These are phyloP conservation scores for Venustaconcha ellipsiformis DNA, from an alignment of 1,140 invertebrate species.

Conservation along the genomic window DNA sequence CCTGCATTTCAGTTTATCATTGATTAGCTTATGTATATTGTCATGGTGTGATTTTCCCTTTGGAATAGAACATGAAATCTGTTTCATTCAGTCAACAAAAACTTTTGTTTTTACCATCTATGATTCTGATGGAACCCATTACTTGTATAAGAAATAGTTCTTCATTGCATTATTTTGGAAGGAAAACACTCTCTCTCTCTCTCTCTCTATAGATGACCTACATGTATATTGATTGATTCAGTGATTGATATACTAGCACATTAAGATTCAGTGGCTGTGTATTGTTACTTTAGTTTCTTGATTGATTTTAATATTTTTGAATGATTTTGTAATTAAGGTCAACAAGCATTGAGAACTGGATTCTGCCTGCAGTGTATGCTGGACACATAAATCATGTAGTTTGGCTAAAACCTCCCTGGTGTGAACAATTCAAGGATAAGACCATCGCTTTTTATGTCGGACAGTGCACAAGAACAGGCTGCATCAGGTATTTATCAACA, in stretches of 20 bases:
- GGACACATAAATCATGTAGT: slow-evolving; percentile 84
- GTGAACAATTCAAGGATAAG: slow-evolving; percentile 82
- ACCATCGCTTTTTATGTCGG: slow-evolving; percentile 80
- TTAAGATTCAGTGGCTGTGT: neutral
- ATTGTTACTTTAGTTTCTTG: neutral
- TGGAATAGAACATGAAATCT: too few relatives aligned
- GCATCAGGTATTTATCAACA: slow-evolving; percentile 46
- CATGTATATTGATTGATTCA: neutral
- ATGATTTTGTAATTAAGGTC: slow-evolving; percentile 40
- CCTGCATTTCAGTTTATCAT: too few relatives aligned
- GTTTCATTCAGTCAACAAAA: too few relatives aligned
- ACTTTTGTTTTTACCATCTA: too few relatives aligned
- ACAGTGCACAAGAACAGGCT: slow-evolving; percentile 74
- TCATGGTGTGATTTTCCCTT: too few relatives aligned
- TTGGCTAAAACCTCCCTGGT: slow-evolving; percentile 92
- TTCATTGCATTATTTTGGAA: too few relatives aligned
- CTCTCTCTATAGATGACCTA: neutral
- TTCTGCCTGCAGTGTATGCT: slow-evolving; percentile 86
- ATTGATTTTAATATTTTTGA: neutral
- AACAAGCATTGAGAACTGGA: slow-evolving; percentile 92
- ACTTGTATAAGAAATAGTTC: too few relatives aligned
- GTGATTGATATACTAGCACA: neutral
- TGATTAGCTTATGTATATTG: too few relatives aligned
- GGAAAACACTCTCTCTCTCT: too few relatives aligned
- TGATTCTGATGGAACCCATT: too few relatives aligned